A percentile compares a stretch with the other conserved stretches of the same genome.
Conservation (phyloP, 1,140 invertebrate species). For the Ericerus pela region DNA sequence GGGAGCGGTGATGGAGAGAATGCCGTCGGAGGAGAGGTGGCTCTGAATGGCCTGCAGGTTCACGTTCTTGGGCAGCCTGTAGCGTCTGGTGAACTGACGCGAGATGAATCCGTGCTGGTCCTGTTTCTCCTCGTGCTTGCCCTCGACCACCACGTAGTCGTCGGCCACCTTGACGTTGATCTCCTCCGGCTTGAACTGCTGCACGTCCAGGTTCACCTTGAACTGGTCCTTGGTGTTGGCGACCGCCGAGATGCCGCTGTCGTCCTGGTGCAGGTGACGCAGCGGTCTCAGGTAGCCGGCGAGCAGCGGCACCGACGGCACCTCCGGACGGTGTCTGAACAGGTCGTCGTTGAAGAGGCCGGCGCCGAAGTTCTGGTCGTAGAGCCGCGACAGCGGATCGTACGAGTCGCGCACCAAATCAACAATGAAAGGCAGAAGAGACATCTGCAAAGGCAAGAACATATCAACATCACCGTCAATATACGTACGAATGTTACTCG, state of each 20-base stretch:
- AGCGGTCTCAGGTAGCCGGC: background rate
- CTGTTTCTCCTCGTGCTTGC: conserved; percentile 48
- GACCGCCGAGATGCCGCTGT: background rate
- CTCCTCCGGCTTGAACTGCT: conserved; percentile 65
- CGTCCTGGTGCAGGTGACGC: background rate
- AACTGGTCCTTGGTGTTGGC: background rate
- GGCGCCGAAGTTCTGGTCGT: conserved; percentile 5
- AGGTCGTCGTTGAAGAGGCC: conserved; percentile 12
- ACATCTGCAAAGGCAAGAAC: too few relatives aligned
- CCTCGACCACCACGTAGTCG: conserved; percentile 46
- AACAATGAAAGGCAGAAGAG: too few relatives aligned
- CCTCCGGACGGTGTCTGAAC: background rate
- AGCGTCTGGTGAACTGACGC: conserved; percentile 46
- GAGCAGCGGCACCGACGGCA: too few relatives aligned
- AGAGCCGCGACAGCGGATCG: background rate
- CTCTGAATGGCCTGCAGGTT: conserved; percentile 41
- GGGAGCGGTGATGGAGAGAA: conserved; percentile 43
- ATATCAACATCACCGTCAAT: too few relatives aligned
- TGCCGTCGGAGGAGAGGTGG: conserved; percentile 42
- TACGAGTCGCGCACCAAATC: too few relatives aligned
- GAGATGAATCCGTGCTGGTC: conserved; percentile 47
- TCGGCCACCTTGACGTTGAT: conserved; percentile 57
- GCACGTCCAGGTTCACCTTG: conserved; percentile 43
- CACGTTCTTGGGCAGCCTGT: conserved; percentile 43
- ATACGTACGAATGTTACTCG: too few relatives aligned